Percentiles rank a stretch among this genome's conserved stretches.
These are phyloP conservation scores for Venustaconcha ellipsiformis DNA, from an alignment of 1,140 invertebrate species.

Conservation along the genomic window DNA sequence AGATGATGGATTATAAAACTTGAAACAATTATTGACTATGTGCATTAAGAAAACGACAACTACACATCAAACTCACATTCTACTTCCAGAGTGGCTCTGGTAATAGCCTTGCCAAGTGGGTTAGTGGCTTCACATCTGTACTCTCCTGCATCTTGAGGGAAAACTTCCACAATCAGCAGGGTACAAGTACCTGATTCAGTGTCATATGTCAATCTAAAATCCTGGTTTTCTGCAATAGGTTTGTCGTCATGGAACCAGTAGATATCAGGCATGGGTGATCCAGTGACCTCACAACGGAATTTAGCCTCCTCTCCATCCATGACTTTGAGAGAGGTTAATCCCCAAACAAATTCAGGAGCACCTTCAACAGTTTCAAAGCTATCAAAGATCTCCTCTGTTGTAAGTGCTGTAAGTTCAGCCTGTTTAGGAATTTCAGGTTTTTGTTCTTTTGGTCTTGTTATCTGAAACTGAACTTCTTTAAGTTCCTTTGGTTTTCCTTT, in stretches of 20 bases:
- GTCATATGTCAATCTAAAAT: conserved; percentile 61
- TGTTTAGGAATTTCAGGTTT: too few species aligned
- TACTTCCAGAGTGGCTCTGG: conserved; percentile 79
- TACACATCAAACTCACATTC: conserved; percentile 71
- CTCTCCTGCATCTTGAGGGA: conserved; percentile 95
- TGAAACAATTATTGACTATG: not conserved
- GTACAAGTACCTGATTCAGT: conserved; percentile 56
- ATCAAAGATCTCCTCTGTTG: conserved; percentile 46
- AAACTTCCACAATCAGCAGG: conserved; percentile 68
- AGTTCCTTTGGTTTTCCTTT: conserved; percentile 43
- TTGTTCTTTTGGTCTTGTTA: too few species aligned
- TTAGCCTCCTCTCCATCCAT: conserved; percentile 93
- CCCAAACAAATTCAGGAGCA: conserved; percentile 82
- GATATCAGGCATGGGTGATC: conserved; percentile 58
- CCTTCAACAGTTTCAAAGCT: conserved; percentile 56
- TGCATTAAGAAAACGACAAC: not conserved
- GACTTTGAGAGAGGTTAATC: conserved; percentile 80
- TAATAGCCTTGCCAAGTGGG: conserved; percentile 88
- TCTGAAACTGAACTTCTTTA: conserved; percentile 40
- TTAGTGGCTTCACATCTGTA: conserved; percentile 94
- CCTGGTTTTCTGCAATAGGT: conserved; percentile 73
- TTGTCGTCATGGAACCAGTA: conserved; percentile 80
- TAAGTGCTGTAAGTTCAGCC: conserved; percentile 4
- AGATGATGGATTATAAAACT: not conserved
- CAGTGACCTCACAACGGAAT: conserved; percentile 70